phyloP scores from a whole-genome alignment of 2,113 vertebrate species.

The Emydocephalus ijimae region DNA sequence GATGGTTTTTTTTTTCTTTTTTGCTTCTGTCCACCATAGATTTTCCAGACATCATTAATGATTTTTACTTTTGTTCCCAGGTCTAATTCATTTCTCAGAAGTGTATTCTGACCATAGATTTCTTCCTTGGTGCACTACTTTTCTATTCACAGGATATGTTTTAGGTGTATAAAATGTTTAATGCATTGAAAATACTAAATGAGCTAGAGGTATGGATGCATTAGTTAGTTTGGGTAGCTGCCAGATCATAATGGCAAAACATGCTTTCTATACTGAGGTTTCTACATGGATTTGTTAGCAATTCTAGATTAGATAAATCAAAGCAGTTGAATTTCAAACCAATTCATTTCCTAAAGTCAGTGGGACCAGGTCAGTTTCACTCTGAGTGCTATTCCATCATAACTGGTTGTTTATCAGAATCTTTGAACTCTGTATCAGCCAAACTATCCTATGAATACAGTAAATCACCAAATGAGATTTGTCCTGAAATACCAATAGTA shows the following conservation, averaged over 20 bases:
- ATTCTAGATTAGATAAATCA: neutral
- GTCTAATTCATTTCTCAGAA: slow-evolving; percentile 13
- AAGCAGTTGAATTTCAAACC: neutral
- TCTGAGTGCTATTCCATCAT: neutral
- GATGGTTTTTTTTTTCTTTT: slow-evolving; percentile 11
- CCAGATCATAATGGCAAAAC: neutral
- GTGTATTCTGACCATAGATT: neutral
- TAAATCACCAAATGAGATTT: neutral
- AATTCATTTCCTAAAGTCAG: neutral
- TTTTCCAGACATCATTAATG: neutral
- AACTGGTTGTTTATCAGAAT: neutral
- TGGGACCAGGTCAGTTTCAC: neutral
- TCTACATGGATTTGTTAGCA: neutral
- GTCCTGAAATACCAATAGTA: neutral
- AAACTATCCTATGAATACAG: neutral
- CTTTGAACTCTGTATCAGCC: neutral
- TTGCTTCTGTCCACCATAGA: neutral
- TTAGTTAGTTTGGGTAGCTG: neutral
- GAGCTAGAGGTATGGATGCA: neutral
- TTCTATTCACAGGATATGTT: neutral
- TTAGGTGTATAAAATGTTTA: neutral
- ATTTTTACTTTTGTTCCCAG: slow-evolving; percentile 14
- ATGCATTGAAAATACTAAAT: neutral
- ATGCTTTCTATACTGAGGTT: neutral
- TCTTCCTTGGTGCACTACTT: neutral